Evolutionary conservation across 2,113 vertebrate genomes (phyloP).

Genomic region (Trichechus manatus): DNA sequence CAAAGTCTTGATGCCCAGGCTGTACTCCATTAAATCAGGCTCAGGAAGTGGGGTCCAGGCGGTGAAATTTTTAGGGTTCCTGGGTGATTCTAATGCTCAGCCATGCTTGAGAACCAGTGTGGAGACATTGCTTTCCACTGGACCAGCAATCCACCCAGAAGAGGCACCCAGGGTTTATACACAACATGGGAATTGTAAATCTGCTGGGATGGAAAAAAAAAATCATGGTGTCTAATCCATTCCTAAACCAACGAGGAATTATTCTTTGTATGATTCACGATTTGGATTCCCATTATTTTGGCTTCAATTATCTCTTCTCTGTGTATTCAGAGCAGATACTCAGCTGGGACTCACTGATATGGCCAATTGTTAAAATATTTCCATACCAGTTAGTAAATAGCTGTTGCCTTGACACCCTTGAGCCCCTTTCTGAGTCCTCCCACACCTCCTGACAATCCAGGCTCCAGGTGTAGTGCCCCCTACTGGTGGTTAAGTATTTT

Average conservation of each 20-base stretch:
- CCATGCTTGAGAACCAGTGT: background rate
- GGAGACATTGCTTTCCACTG: accelerated
- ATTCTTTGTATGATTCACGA: background rate
- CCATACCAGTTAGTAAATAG: background rate
- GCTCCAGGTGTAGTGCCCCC: background rate
- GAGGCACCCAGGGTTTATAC: accelerated
- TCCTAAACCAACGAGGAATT: background rate
- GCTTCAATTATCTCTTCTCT: background rate
- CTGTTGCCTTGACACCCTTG: background rate
- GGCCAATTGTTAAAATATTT: constrained; percentile 39
- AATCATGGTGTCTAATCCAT: background rate
- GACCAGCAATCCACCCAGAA: accelerated
- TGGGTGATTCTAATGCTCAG: background rate
- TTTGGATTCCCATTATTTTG: constrained; percentile 32
- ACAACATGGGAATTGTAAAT: background rate
- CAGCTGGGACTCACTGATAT: background rate
- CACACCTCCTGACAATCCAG: background rate
- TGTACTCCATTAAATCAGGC: background rate
- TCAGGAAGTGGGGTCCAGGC: background rate
- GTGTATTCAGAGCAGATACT: constrained; percentile 37
- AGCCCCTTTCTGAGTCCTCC: background rate
- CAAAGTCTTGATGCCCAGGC: background rate
- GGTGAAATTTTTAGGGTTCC: background rate
- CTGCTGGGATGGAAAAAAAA: background rate
- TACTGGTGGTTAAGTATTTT: background rate